phyloP scores from a whole-genome alignment of 2,888 invertebrate species.

The Melinaea marsaeus region DNA sequence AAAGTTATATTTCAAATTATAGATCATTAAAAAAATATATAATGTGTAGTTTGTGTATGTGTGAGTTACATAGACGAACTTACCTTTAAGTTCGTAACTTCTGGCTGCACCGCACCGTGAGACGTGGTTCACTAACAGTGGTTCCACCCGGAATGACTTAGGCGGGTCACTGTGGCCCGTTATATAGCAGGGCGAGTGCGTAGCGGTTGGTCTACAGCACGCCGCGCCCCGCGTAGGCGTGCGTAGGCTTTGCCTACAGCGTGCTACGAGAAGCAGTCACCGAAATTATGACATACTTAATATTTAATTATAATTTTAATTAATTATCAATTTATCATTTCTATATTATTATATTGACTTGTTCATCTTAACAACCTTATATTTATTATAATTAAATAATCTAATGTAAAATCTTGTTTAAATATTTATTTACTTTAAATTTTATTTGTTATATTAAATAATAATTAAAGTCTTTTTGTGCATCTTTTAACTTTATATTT shows the following conservation, averaged over 20 bases:
- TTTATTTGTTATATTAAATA: no score
- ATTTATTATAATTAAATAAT: no score
- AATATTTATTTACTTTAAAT: no score
- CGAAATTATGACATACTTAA: no score
- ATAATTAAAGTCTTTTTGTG: no score
- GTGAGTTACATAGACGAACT: conserved; percentile 38
- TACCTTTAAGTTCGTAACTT: conserved; percentile 56
- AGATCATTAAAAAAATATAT: conserved; percentile 8
- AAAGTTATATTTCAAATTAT: background rate
- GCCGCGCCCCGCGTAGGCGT: conserved; percentile 72
- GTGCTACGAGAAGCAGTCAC: conserved; percentile 32
- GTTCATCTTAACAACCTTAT: no score
- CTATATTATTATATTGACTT: no score
- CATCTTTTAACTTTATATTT: no score
- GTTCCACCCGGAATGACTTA: conserved; percentile 58
- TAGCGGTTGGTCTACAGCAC: conserved; percentile 59
- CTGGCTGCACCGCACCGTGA: conserved; percentile 41
- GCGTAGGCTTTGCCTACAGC: conserved; percentile 59
- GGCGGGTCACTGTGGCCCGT: conserved; percentile 40
- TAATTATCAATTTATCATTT: no score
- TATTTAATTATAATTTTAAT: no score
- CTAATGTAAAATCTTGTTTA: no score
- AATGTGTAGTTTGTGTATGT: conserved; percentile 3
- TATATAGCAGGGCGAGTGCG: conserved; percentile 51
- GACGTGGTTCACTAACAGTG: conserved; percentile 52